These are phyloP conservation scores for Eucera pruinosa DNA, from an alignment of 2,888 invertebrate genomes.

Conservation along the genomic window DNA sequence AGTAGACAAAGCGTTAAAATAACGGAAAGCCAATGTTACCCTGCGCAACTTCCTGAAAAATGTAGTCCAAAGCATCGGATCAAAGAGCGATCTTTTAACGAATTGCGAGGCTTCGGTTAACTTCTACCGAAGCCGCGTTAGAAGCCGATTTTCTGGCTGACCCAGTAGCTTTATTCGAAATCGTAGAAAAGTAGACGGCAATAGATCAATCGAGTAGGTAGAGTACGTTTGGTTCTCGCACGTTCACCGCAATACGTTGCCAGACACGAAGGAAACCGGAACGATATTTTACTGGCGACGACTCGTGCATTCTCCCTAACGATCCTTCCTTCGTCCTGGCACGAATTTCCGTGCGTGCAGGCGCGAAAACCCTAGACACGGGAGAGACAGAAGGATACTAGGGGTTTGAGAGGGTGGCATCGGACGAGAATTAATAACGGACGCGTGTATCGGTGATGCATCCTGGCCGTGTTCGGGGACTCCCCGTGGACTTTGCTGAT, in stretches of 20 bases:
- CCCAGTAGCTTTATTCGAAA: conserved; percentile 22
- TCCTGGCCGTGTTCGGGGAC: conserved; percentile 69
- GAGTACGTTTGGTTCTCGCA: conserved; percentile 36
- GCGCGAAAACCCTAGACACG: conserved; percentile 66
- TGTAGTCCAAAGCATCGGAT: no score
- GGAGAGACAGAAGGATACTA: conserved; percentile 40
- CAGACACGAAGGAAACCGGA: conserved; percentile 67
- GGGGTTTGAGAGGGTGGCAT: conserved; percentile 48
- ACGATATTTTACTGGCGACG: conserved; percentile 68
- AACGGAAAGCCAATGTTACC: no score
- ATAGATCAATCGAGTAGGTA: conserved; percentile 63
- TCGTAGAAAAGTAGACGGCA: conserved; percentile 40
- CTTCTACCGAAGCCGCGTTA: no score
- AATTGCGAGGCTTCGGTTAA: no score
- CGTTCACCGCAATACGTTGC: conserved; percentile 61
- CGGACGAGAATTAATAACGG: conserved; percentile 76
- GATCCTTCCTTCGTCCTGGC: conserved; percentile 62
- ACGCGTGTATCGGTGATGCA: conserved; percentile 72
- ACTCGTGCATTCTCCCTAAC: conserved; percentile 63
- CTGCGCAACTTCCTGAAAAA: no score
- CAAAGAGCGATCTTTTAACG: no score
- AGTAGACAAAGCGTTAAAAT: no score
- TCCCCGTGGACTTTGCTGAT: conserved; percentile 78
- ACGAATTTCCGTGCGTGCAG: conserved; percentile 68
- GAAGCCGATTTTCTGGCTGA: not conserved